Conservation (phyloP, 2,888 invertebrate genomes). For the Lamellibrachia columna region DNA sequence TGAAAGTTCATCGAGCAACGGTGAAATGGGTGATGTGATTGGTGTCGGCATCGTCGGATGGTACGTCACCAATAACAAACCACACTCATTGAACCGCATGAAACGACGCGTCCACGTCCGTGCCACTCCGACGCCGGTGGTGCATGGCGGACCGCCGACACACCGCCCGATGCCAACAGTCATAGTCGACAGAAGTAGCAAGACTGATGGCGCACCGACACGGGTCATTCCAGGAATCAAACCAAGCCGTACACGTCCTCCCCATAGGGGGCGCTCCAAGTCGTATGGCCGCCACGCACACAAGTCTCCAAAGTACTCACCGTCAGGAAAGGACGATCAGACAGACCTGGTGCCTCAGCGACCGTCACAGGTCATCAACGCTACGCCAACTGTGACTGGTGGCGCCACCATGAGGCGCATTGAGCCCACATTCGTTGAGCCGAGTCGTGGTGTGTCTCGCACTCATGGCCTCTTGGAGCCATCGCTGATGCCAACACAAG, state of each 20-base stretch:
- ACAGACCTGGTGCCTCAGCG: not conserved
- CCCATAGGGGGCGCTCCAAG: conserved; percentile 40
- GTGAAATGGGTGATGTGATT: conserved; percentile 76
- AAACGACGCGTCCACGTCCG: conserved; percentile 54
- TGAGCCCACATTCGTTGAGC: conserved; percentile 30
- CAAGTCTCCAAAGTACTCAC: conserved; percentile 30
- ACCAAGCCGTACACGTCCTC: conserved; percentile 37
- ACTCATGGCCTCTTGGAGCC: conserved; percentile 33
- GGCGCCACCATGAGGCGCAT: conserved; percentile 26
- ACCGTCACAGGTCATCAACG: conserved; percentile 6
- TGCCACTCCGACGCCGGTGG: conserved; percentile 52
- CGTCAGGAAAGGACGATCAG: not conserved
- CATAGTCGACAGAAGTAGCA: conserved; percentile 36
- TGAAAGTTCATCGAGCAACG: conserved; percentile 77
- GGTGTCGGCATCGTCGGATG: conserved; percentile 78
- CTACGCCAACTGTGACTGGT: conserved; percentile 52
- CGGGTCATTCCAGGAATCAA: conserved; percentile 37
- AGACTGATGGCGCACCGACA: not conserved
- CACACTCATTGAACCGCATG: conserved; percentile 62
- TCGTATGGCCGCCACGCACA: conserved; percentile 36
- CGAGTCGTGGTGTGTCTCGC: conserved; percentile 33
- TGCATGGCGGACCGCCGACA: conserved; percentile 49
- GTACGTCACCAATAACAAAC: conserved; percentile 72
- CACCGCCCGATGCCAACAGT: conserved; percentile 44
- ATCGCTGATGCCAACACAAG: conserved; percentile 27